Evolutionary conservation across 1,140 invertebrate genomes (phyloP), one percentile per base, ranked within the genome.

Genomic region (Nixonia krombeini): DNA sequence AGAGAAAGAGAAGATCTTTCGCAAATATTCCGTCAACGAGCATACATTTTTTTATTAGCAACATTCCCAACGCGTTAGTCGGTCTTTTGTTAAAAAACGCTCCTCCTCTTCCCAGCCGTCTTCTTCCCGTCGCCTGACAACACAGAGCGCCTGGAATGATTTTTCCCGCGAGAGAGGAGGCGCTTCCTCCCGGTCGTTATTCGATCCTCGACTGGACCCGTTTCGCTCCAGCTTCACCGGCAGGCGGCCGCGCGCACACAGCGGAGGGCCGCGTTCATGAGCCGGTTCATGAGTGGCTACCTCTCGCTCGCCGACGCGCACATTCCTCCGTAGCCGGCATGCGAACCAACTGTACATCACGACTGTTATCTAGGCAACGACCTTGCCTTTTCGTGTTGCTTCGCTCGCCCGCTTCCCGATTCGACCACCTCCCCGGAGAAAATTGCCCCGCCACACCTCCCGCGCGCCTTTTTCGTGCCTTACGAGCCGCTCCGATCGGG

Each of bases 321-420:
- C 21, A 45, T 37, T 42, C 50, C 47, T 25, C 35, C 13, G 42
- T 45, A 47, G 37, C 23, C 26, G 57, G 63, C 67, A 73, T 70
- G 56, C 74, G 53, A 77, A 51, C 35, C 74, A 77, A 79, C 76
- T 77, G 76, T 78, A 79, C 61, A 76, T 78, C 65, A 66, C 73
- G 74, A 78, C 77, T 79, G 77, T 79, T 79, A 78, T 79, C 76
- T 80, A 77, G 69, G 70, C 68, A 79, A 78, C 76, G 78, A 78
- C 76, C 78, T 80, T 80, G 78, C 65, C 70, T 72, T 58, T 21
- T 40, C 37, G 37, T 21, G 21, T 21, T n/a, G n/a, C 21, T 21
- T 21, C 2, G 21, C 21, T 21, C 16, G 37, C 37, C 8, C 16
- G 37, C 37, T 40, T 12, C 1, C 10, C 8, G 2, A n/a, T 9